Evolutionary conservation across 1,140 invertebrate genomes (phyloP), one percentile per base, ranked within the genome.

Genomic region (Papilio polytes): DNA sequence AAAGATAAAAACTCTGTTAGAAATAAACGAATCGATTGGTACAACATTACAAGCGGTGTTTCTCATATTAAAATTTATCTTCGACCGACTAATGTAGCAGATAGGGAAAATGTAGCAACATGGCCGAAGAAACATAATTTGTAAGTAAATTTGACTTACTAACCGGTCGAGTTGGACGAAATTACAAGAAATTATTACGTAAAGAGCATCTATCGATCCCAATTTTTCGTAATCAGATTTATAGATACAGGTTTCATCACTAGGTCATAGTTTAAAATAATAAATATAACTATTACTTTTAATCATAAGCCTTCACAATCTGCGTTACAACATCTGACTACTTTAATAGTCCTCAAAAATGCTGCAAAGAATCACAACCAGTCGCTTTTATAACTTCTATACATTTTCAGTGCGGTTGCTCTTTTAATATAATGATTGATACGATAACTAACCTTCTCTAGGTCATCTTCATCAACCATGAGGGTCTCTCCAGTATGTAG

Each of bases 381-480:
- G 51, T n/a, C 15, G 13, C 51, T 15, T 53, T 53, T 3, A 1
- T 53, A 7, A n/a, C 15, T 18, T n/a, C 18, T 20, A 56, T 20
- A 56, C 18, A n/a, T 6, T 56, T 2, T 56, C 4, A 56, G n/a
- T 20, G 48, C 1, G 15, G 3, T 51, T 51, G 48, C 10, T 59
- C 7, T n/a, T 8, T 59, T 59, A 0, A 3, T 22, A 22, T 20
- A 56, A 44, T 63, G 48, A 56, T 36, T 73, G 12, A 70, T 46
- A 1, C 20, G 15, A 20, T 13, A 31, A 66, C 82, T 78, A 78
- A 97, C 97, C 96, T 98, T 99, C 92, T 99, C 98, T 74, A 99
- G 96, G 87, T 99, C 98, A 93, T 99, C 98, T 93, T 99, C 98
- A 92, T 99, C 98, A 9, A 99, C 98, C 56, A 97, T 96, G 31